A percentile compares a stretch with the other conserved stretches of the same genome.
Conservation (phyloP, 2,888 invertebrate genomes). For the Synergus japonicus region DNA sequence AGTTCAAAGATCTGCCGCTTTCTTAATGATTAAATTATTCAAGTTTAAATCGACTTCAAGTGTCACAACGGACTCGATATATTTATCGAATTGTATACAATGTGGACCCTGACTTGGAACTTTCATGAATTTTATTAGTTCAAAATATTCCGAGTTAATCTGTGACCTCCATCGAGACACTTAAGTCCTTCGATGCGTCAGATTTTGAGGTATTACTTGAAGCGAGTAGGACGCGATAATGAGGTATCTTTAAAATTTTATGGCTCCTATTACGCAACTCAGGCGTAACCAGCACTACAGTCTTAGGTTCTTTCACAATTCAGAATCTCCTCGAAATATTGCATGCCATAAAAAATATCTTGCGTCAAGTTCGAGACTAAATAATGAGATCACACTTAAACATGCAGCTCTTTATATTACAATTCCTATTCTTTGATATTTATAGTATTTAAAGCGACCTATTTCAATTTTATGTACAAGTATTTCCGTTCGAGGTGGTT, state of each 20-base stretch:
- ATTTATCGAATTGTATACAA: not conserved
- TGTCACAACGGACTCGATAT: not conserved
- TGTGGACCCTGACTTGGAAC: not conserved
- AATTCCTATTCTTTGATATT: not conserved
- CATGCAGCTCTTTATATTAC: not conserved
- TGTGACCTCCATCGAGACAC: not conserved
- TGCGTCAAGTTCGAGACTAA: not conserved
- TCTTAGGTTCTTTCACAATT: not conserved
- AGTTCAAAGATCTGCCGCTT: not conserved
- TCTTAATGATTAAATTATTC: not conserved
- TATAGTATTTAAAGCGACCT: not conserved
- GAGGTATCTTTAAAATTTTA: not conserved
- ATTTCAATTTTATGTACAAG: constrained; percentile 19
- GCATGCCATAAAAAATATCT: not conserved
- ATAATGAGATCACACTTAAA: not conserved
- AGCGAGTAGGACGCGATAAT: not conserved
- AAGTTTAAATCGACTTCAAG: not conserved
- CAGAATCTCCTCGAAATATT: not conserved
- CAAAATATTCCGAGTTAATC: not conserved
- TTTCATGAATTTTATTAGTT: not conserved
- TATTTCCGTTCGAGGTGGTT: constrained; percentile 15
- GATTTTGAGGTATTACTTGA: not conserved
- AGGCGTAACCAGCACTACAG: not conserved
- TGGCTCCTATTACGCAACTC: not conserved
- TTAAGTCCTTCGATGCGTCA: not conserved